phyloP scores from a whole-genome alignment of 2,113 vertebrate species.

The Pseudois nayaur region DNA sequence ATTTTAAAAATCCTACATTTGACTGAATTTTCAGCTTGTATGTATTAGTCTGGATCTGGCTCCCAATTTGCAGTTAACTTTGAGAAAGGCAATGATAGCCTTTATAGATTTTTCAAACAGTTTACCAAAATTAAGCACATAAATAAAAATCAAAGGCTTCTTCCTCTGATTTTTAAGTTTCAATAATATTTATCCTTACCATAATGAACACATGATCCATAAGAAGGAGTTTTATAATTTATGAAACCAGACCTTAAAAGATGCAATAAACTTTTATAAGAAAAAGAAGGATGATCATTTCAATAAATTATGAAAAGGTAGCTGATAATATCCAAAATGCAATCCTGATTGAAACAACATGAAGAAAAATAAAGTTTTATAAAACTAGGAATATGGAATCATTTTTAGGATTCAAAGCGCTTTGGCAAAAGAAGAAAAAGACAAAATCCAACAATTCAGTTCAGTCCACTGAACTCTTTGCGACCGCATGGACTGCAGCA shows the following conservation, averaged over 20 bases:
- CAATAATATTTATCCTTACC: neutral
- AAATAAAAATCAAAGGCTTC: neutral
- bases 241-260: neutral
- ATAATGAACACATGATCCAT: neutral
- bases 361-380: neutral
- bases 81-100: neutral
- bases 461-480: neutral
- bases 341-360: neutral
- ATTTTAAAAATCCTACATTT: neutral
- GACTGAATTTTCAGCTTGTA: neutral
- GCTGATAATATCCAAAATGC: neutral
- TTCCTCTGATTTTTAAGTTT: neutral
- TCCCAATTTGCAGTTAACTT: neutral
- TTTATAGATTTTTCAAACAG: neutral
- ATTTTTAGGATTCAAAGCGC: neutral
- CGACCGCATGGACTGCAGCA: neutral
- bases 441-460: neutral
- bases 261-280: neutral
- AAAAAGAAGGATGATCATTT: neutral
- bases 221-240: neutral
- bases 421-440: neutral
- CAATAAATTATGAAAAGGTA: neutral
- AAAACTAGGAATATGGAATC: neutral
- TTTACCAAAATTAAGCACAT: neutral
- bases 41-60: neutral